A percentile compares a stretch with the other conserved stretches of the same genome.
phyloP scores from a whole-genome alignment of 2,113 vertebrate genomes.

The Pollimyrus isidori region DNA sequence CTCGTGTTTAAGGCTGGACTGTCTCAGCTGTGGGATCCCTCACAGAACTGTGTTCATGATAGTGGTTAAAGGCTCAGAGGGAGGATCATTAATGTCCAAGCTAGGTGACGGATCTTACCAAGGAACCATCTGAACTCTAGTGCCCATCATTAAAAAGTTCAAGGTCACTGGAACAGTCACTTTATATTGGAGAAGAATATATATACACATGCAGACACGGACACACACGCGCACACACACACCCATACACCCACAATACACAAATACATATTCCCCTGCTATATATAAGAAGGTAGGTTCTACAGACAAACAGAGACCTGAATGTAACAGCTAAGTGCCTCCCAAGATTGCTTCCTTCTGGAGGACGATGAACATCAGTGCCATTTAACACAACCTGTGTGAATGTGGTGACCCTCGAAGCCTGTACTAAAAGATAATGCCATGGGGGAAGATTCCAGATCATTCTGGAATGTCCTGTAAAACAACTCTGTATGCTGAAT shows the following conservation, averaged over 20 bases:
- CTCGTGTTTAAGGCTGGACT: background rate
- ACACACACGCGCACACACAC: background rate
- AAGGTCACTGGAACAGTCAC: constrained; percentile 8
- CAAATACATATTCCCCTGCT: background rate
- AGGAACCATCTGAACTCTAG: background rate
- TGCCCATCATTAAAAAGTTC: constrained; percentile 12
- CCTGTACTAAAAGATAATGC: background rate
- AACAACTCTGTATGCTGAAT: background rate
- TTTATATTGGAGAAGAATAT: background rate
- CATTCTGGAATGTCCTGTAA: background rate
- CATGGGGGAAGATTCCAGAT: background rate
- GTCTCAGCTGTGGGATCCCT: background rate
- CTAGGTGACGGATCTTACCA: background rate
- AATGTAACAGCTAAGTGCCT: background rate
- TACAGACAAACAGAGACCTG: background rate
- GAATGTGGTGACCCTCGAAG: background rate
- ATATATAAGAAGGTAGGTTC: background rate
- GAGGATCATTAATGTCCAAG: background rate
- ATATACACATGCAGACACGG: background rate
- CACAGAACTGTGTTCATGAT: background rate
- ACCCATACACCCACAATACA: background rate
- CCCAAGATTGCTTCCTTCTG: background rate
- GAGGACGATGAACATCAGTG: background rate
- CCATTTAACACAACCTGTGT: background rate
- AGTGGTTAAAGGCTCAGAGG: background rate